These are phyloP conservation scores for Ophraella communa DNA, from an alignment of 2,888 invertebrate genomes.

Conservation along the genomic window DNA sequence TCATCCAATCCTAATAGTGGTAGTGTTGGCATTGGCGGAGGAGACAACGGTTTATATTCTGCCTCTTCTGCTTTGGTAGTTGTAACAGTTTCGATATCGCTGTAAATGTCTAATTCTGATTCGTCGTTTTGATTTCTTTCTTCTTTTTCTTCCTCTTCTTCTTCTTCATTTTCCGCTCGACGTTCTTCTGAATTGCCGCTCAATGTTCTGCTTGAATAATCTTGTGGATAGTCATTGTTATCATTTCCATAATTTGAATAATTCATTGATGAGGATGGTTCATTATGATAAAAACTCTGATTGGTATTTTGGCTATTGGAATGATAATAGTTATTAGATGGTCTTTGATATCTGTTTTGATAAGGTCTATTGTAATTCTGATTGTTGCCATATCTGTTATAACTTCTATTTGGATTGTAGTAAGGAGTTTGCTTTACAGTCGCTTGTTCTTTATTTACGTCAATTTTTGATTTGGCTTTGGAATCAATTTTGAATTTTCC, in stretches of 20 bases:
- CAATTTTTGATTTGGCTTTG: conserved; percentile 22
- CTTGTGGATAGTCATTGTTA: conserved; percentile 45
- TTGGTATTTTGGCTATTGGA: too few relatives aligned
- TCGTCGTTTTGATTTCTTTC: conserved; percentile 48
- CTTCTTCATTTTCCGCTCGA: conserved; percentile 36
- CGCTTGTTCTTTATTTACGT: conserved; percentile 30
- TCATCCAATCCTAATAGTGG: conserved; percentile 56
- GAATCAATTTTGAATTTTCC: conserved; percentile 67
- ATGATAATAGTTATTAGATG: conserved; percentile 36
- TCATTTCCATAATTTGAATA: conserved; percentile 31
- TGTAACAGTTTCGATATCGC: conserved; percentile 64
- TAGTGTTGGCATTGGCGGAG: conserved; percentile 28
- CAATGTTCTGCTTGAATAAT: conserved; percentile 50
- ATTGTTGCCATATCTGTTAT: conserved; percentile 25
- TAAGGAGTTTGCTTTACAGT: conserved; percentile 28
- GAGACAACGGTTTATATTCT: conserved; percentile 28
- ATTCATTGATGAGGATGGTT: conserved; percentile 37
- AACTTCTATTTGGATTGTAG: conserved; percentile 26
- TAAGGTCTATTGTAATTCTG: conserved; percentile 28
- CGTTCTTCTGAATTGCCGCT: conserved; percentile 47
- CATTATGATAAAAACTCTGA: conserved; percentile 31
- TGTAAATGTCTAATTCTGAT: conserved; percentile 68
- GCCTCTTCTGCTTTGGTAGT: conserved; percentile 53
- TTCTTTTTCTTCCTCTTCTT: conserved; percentile 41
- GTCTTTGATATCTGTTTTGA: conserved; percentile 31